phyloP scores from a whole-genome alignment of 2,797 vertebrate genomes.

The Malurus leucopterus region DNA sequence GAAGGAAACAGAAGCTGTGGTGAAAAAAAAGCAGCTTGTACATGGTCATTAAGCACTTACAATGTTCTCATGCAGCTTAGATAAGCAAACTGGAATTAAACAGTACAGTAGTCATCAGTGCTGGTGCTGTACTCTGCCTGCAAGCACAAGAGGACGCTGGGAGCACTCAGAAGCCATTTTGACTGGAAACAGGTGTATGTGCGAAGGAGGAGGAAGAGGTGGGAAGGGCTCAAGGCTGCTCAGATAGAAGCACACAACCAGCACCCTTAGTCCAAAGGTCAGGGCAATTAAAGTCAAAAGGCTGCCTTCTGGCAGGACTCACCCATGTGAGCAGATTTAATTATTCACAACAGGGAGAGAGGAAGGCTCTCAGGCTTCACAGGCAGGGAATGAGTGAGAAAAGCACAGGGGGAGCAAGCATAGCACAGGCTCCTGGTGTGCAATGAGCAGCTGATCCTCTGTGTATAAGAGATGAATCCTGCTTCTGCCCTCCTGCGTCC shows the following conservation, averaged over 20 bases:
- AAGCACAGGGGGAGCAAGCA: rapidly evolving
- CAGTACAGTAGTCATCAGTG: background rate
- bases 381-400: background rate
- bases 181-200: background rate
- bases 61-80: conserved; percentile 6
- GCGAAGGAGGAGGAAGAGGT: background rate
- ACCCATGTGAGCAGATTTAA: background rate
- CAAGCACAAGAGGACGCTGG: background rate
- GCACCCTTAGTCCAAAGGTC: conserved; percentile 8
- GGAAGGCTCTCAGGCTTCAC: background rate
- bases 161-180: background rate
- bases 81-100: conserved; percentile 6
- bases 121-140: background rate
- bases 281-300: background rate
- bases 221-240: background rate
- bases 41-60: background rate
- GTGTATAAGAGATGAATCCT: rapidly evolving
- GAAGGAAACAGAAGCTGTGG: conserved; percentile 18
- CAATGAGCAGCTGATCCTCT: background rate
- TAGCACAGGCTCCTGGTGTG: background rate
- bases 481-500: background rate
- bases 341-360: background rate
- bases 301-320: background rate
- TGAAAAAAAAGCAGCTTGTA: background rate
- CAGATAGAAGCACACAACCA: rapidly evolving